phyloP scores from a whole-genome alignment of 2,888 invertebrate genomes.

The Leptinotarsa haldemani region DNA sequence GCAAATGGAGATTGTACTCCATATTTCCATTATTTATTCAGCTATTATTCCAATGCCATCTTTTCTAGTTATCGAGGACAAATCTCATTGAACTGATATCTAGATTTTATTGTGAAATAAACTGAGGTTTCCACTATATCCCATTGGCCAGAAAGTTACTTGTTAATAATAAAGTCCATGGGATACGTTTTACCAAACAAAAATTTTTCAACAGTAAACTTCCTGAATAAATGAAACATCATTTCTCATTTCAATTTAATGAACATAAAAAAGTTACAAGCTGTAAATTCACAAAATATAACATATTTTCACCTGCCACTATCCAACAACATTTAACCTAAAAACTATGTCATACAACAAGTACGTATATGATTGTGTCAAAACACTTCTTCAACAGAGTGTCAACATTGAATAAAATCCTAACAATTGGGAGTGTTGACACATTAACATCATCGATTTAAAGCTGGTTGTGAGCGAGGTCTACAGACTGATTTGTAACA shows the following conservation, averaged over 20 bases:
- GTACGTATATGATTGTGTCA: slow-evolving; percentile 29
- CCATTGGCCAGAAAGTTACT: too few relatives aligned
- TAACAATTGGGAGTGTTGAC: slow-evolving; percentile 35
- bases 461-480: slow-evolving; percentile 13
- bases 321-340: slow-evolving; percentile 37
- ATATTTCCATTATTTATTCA: too few relatives aligned
- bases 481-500: background rate
- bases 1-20: too few relatives aligned
- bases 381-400: slow-evolving; percentile 35
- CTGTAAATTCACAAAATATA: slow-evolving; percentile 48
- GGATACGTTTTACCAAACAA: too few relatives aligned
- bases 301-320: slow-evolving; percentile 32
- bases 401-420: slow-evolving; percentile 44
- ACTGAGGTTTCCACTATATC: too few relatives aligned
- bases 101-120: too few relatives aligned
- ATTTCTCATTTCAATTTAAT: slow-evolving; percentile 35
- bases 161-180: too few relatives aligned
- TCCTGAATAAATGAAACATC: background rate
- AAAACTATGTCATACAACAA: slow-evolving; percentile 38
- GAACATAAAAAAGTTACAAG: slow-evolving; percentile 47
- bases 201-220: too few relatives aligned
- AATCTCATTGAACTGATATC: too few relatives aligned
- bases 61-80: too few relatives aligned
- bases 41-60: too few relatives aligned
- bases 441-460: slow-evolving; percentile 11